Percentiles rank a stretch among this genome's conserved stretches.
phyloP scores from a whole-genome alignment of 2,888 invertebrate genomes.

The Harpalus rufipes region DNA sequence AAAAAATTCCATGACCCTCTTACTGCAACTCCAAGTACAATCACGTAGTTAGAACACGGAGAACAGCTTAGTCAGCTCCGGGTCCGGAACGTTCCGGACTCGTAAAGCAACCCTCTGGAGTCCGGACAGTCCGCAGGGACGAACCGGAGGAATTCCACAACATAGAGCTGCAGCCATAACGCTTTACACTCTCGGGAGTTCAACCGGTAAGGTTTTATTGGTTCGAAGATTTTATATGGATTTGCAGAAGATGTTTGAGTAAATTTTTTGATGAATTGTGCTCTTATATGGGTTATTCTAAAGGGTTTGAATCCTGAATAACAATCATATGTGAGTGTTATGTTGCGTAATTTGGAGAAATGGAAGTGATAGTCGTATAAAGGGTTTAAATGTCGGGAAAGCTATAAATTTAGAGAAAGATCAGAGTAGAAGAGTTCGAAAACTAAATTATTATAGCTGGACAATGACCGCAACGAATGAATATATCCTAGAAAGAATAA shows the following conservation, averaged over 20 bases:
- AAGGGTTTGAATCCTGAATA: constrained; percentile 39
- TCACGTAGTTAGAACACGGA: constrained; percentile 24
- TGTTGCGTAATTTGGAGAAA: constrained; percentile 10
- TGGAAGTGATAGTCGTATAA: not conserved
- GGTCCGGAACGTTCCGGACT: not conserved
- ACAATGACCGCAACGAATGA: not conserved
- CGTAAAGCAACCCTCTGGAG: constrained; percentile 27
- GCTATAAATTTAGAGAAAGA: constrained; percentile 13
- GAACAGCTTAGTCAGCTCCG: constrained; percentile 34
- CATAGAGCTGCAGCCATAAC: constrained; percentile 35
- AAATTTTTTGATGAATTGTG: constrained; percentile 50
- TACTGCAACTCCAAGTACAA: not conserved
- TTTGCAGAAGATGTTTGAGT: constrained; percentile 36
- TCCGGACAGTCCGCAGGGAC: constrained; percentile 2
- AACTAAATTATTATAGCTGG: not conserved
- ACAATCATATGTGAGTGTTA: constrained; percentile 6
- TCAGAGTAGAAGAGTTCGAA: not conserved
- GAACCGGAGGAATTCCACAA: constrained; percentile 11
- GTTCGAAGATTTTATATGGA: constrained; percentile 46
- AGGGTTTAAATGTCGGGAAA: constrained; percentile 7
- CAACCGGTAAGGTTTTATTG: constrained; percentile 9
- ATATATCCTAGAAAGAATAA: not conserved
- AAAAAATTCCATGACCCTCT: constrained; percentile 23
- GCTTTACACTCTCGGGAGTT: not conserved
- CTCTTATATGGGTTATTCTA: constrained; percentile 14